Evolutionary conservation across 2,888 invertebrate species (phyloP), one percentile per base, ranked within the genome.

Genomic region (Drosophila nigricruria): DNA sequence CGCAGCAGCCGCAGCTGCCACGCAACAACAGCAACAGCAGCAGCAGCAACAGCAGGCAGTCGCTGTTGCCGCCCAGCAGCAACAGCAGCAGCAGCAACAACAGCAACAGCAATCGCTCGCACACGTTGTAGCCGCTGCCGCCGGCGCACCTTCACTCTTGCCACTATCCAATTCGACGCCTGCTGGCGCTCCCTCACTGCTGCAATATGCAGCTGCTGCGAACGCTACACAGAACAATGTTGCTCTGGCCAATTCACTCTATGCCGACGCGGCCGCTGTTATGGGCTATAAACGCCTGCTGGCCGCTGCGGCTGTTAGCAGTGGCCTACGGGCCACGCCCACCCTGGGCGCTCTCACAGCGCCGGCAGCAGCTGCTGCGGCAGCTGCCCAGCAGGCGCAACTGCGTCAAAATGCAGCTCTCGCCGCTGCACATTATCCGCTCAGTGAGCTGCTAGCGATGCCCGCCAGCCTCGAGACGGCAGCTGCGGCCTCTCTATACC

Each of bases 361-460:
- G 12, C 71, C 87, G 1, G 74, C 78, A 14, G 82, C 91, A 57
- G 77, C 88, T 25, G 77, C 77, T 32, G 93, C 94, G 76, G 80
- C 82, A 5, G 83, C 81, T 92, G 83, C 79, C 50, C 91, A 88
- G 50, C 89, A 85, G 67, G 79, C 81, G 91, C 94, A 89, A 10
- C 23, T 85, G 43, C 88, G 88, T 3, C 88, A 88, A 32, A 74
- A 90, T 74, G 78, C 91, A 49, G 79, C 81, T 38, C 92, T 94
- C 82, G 72, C 81, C 70, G 77, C 90, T 92, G 91, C 95, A 93
- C 92, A 94, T 52, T 96, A 96, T 92, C 95, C 95, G 69, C 94
- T 96, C 94, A 95, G 94, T 91, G 96, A 96, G 91, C 93, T 96
- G 77, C 94, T 97, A 63, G 96, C 96, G 47, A 94, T 96, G 61